phyloP scores from a whole-genome alignment of 2,797 vertebrate genomes.

The Oreochromis mossambicus region DNA sequence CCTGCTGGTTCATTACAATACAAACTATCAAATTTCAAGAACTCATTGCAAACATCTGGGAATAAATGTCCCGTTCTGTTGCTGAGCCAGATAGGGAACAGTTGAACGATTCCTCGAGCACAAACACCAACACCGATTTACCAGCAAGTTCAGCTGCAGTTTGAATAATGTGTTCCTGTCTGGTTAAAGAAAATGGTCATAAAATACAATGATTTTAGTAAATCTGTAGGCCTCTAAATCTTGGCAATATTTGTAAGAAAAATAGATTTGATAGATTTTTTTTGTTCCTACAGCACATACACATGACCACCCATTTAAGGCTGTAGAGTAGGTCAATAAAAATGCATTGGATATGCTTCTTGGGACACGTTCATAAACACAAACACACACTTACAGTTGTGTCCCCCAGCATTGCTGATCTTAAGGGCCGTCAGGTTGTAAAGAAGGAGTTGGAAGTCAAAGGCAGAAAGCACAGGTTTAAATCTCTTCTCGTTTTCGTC shows the following conservation, averaged over 20 bases:
- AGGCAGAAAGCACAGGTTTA: conserved; percentile 61
- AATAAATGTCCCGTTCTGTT: conserved; percentile 28
- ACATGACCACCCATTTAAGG: neutral
- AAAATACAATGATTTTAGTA: neutral
- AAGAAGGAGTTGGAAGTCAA: conserved; percentile 84
- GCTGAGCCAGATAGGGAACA: conserved; percentile 12
- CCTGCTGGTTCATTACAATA: conserved; percentile 8
- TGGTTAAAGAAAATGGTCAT: neutral
- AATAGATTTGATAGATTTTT: neutral
- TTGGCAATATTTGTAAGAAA: neutral
- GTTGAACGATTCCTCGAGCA: conserved; percentile 18
- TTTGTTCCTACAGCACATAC: neutral
- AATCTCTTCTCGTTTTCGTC: conserved; percentile 74
- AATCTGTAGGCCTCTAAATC: neutral
- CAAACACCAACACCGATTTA: conserved; percentile 24
- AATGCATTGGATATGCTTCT: neutral
- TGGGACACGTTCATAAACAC: neutral
- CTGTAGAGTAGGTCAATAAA: neutral
- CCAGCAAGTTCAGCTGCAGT: neutral
- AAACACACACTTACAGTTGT: conserved; percentile 69
- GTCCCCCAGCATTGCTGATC: conserved; percentile 71
- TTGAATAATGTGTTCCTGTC: neutral
- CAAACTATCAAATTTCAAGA: conserved; percentile 34
- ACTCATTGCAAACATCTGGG: conserved; percentile 34
- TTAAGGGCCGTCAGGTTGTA: conserved; percentile 79